phyloP scores from a whole-genome alignment of 1,140 invertebrate species.

The Trachelipus rathkii region DNA sequence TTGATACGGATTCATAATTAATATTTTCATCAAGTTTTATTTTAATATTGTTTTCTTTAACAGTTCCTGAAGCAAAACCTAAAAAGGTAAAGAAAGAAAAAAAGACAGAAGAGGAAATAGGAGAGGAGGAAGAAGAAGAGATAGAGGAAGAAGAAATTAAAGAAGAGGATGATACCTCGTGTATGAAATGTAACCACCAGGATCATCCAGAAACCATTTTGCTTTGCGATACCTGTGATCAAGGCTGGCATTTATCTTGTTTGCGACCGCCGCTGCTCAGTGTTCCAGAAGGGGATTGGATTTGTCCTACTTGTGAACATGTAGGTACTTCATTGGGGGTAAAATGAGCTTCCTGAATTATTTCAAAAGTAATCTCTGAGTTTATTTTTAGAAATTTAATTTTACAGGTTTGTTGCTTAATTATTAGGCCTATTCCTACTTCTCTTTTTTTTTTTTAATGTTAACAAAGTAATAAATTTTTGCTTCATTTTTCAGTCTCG shows the following conservation, averaged over 20 bases:
- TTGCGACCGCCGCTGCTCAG: slow-evolving; percentile 81
- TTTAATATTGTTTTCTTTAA: too few relatives aligned
- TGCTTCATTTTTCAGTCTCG: slow-evolving; percentile 55
- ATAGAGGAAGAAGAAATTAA: slow-evolving; percentile 29
- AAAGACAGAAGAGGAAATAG: too few relatives aligned
- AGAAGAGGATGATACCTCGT: slow-evolving; percentile 44
- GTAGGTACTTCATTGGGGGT: slow-evolving; percentile 49
- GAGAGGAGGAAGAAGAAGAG: slow-evolving; percentile 26
- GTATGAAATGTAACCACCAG: slow-evolving; percentile 50
- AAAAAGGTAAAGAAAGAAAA: too few relatives aligned
- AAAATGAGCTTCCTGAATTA: neutral
- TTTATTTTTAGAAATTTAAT: too few relatives aligned
- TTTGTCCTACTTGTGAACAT: slow-evolving; percentile 91
- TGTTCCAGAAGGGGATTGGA: slow-evolving; percentile 95
- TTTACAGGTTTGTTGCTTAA: too few relatives aligned
- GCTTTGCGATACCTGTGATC: slow-evolving; percentile 89
- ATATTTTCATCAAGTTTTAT: too few relatives aligned
- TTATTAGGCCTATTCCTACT: too few relatives aligned
- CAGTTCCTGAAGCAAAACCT: too few relatives aligned
- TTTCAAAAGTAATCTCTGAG: too few relatives aligned
- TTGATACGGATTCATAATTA: too few relatives aligned
- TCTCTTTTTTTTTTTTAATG: too few relatives aligned
- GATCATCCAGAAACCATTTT: slow-evolving; percentile 95
- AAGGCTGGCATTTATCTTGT: slow-evolving; percentile 91
- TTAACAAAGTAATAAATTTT: too few relatives aligned